Evolutionary conservation across 2,888 invertebrate genomes (phyloP).

Genomic region (Biston betularia): DNA sequence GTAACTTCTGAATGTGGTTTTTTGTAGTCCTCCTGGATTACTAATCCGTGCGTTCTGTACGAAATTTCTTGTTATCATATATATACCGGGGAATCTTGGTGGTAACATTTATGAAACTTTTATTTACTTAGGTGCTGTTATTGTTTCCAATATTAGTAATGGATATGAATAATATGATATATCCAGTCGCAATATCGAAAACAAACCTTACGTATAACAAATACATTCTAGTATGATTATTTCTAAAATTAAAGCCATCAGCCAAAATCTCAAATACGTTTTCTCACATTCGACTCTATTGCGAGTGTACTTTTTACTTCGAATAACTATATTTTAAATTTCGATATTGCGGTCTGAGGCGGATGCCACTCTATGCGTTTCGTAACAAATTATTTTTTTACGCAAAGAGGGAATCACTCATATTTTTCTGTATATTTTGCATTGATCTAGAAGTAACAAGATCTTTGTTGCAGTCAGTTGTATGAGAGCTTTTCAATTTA

Average conservation of each 20-base stretch:
- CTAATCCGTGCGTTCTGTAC: too few species aligned
- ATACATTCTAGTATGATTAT: too few species aligned
- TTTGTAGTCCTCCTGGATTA: too few species aligned
- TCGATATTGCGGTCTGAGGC: neutral
- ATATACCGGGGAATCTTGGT: too few species aligned
- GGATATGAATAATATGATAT: neutral
- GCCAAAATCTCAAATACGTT: too few species aligned
- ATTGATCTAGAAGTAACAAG: slow-evolving; percentile 7
- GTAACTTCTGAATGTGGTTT: too few species aligned
- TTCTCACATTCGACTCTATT: too few species aligned
- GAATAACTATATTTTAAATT: neutral
- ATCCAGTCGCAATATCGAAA: neutral
- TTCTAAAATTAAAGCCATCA: too few species aligned
- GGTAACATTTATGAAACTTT: too few species aligned
- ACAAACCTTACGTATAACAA: neutral
- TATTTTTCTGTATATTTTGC: neutral
- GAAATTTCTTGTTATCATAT: too few species aligned
- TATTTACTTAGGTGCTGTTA: neutral
- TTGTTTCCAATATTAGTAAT: neutral
- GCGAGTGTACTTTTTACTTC: too few species aligned
- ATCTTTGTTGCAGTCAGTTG: neutral
- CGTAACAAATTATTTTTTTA: neutral
- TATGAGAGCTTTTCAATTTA: too few species aligned
- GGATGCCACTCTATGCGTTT: neutral
- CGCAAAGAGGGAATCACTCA: neutral